These are phyloP conservation scores for Plebejus anna DNA, from an alignment of 2,888 invertebrate genomes.

Conservation along the genomic window DNA sequence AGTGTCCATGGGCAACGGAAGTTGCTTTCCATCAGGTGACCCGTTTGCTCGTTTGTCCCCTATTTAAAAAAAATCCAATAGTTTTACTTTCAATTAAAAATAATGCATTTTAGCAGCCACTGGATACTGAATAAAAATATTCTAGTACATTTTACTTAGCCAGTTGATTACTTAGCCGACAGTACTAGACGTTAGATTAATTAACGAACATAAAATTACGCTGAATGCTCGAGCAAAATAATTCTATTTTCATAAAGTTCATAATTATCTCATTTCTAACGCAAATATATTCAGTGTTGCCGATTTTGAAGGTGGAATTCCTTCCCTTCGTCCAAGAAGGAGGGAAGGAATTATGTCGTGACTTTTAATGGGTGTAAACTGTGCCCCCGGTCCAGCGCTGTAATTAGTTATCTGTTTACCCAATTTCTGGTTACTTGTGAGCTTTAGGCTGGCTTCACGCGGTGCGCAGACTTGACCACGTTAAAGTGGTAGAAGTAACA, in stretches of 20 bases:
- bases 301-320: conserved; percentile 1
- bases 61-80: too few relatives aligned
- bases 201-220: conserved; percentile 8
- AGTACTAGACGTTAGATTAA: background rate
- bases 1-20: too few relatives aligned
- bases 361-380: conserved; percentile 39
- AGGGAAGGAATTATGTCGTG: conserved; percentile 36
- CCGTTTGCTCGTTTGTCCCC: too few relatives aligned
- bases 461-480: background rate
- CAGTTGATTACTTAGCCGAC: background rate
- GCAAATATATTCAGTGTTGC: conserved; percentile 20
- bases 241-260: conserved; percentile 9
- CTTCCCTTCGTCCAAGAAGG: too few relatives aligned
- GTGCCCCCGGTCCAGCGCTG: conserved; percentile 46
- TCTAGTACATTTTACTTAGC: background rate
- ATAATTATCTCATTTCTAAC: conserved; percentile 24
- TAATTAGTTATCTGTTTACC: conserved; percentile 62
- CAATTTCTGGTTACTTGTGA: conserved; percentile 38
- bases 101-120: background rate
- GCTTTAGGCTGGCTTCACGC: conserved; percentile 36
- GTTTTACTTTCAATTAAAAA: too few relatives aligned
- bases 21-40: too few relatives aligned
- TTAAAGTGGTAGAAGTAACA: too few relatives aligned
- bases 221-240: conserved; percentile 3
- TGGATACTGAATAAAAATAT: background rate